Conservation (phyloP, 2,797 vertebrate species). For the Tachyglossus aculeatus region DNA sequence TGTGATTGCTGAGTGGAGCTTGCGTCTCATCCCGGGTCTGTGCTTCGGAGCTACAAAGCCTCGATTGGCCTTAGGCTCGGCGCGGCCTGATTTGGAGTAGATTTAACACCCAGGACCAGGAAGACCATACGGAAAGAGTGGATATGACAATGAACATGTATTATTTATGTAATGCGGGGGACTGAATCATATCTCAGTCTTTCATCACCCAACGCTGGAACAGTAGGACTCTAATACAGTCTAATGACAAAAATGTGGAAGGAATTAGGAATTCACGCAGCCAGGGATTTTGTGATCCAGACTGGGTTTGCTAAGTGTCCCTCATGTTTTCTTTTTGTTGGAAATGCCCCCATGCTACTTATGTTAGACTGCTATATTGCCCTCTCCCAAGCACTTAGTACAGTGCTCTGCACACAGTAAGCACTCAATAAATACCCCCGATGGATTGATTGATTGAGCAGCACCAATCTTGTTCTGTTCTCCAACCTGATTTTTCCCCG, state of each 20-base stretch:
- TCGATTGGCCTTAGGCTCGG: background rate
- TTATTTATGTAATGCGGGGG: conserved; percentile 50
- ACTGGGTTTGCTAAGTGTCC: conserved; percentile 54
- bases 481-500: background rate
- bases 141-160: conserved; percentile 24
- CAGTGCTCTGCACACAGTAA: too few relatives aligned
- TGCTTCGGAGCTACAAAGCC: background rate
- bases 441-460: conserved; percentile 42
- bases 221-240: conserved; percentile 53
- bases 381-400: too few relatives aligned
- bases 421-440: too few relatives aligned
- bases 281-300: conserved; percentile 34
- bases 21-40: background rate
- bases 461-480: conserved; percentile 38
- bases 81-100: background rate
- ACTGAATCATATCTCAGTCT: conserved; percentile 58
- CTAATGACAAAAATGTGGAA: conserved; percentile 67
- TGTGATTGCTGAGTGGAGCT: background rate
- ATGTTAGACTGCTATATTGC: too few relatives aligned
- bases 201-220: conserved; percentile 60
- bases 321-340: conserved; percentile 62
- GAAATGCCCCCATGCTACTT: conserved; percentile 28
- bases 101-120: background rate
- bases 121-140: background rate
- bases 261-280: conserved; percentile 48